Evolutionary conservation across 2,797 vertebrate genomes (phyloP), one percentile per base, ranked within the genome.

Genomic region (Myotis daubentonii): DNA sequence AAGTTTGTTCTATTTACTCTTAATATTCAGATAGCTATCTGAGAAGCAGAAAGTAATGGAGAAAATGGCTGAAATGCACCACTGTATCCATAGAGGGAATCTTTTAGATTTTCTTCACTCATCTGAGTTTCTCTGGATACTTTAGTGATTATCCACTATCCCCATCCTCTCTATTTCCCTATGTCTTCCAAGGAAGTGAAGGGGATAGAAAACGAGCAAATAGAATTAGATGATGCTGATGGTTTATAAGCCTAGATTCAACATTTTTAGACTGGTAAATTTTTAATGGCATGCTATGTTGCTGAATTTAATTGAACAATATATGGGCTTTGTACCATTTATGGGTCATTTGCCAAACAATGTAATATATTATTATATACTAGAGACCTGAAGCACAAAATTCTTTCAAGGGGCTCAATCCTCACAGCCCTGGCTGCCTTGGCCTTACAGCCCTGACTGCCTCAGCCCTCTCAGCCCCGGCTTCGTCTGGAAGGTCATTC

Each of bases 291-390:
- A 89, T 33, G 33, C 1, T 91, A 70, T n/a, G 3, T n/a, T 41
- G 15, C 78, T 95, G 19, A 79, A 93, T 65, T 86, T 85, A 90
- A 94, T 30, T 79, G 25, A 95, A 22, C 11, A 68, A 79, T 86
- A 62, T 66, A 71, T 74, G 44, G 38, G 19, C 23, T n/a, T 92
- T 90, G 13, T 70, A 87, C 7, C 85, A 79, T 57, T 65, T 74
- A 71, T 51, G n/a, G 22, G 20, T 47, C n/a, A 51, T 92, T 87
- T 82, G 38, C 33, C 62, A 97, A 95, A 80, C 57, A 95, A 55
- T 53, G 49, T 33, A 76, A 76, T 53, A 53, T 53, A 78, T 51
- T 78, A 78, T 33, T 78, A 78, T 49, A 53, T 23, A 53, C 25
- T 62, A 62, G 28, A 62, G 60, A 25, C 60, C 60, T 6, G 28